phyloP scores from a whole-genome alignment of 2,888 invertebrate species.

The Stenotaenia linearis region DNA sequence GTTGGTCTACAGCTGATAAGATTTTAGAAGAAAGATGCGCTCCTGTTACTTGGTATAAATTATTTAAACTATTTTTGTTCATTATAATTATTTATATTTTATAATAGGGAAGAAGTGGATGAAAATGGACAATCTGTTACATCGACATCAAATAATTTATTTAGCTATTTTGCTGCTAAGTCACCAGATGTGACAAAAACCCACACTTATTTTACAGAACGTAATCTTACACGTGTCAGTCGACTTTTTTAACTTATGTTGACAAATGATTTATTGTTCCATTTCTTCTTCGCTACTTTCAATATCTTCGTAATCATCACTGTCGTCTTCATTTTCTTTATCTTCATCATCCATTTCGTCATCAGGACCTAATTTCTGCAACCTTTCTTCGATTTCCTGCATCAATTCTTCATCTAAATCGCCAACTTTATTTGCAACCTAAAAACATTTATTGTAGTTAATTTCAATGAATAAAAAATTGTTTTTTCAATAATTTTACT shows the following conservation, averaged over 20 bases:
- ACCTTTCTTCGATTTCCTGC: conserved; percentile 44
- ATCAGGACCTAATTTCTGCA: conserved; percentile 43
- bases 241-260: not conserved
- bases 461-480: too few species aligned
- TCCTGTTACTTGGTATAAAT: conserved; percentile 61
- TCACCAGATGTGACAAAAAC: not conserved
- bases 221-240: not conserved
- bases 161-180: not conserved
- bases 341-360: conserved; percentile 36
- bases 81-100: too few species aligned
- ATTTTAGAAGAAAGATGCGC: conserved; percentile 70
- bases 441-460: too few species aligned
- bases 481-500: too few species aligned
- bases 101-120: not conserved
- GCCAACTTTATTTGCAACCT: conserved; percentile 44
- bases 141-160: not conserved
- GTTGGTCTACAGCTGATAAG: conserved; percentile 91
- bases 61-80: too few species aligned
- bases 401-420: conserved; percentile 44
- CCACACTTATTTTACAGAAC: not conserved
- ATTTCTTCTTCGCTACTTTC: conserved; percentile 31
- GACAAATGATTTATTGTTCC: conserved; percentile 21
- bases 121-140: not conserved
- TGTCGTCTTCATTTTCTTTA: conserved; percentile 30
- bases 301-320: conserved; percentile 33